These are phyloP conservation scores for Myotis brandtii DNA, from an alignment of 2,113 vertebrate genomes.

Conservation along the genomic window DNA sequence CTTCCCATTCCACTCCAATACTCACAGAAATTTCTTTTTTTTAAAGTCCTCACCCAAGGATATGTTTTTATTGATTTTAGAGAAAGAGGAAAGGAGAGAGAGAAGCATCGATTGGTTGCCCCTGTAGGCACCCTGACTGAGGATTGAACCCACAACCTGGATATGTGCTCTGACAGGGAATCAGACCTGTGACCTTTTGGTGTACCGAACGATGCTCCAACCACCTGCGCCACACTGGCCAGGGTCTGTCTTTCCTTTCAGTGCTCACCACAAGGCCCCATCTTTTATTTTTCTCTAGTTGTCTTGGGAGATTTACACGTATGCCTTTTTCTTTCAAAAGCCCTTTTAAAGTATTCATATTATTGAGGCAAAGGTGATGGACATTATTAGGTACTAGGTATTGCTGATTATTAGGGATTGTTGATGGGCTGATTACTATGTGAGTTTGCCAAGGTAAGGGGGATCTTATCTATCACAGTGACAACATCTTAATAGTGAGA, in stretches of 20 bases:
- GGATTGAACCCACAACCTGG: too few species aligned
- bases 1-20: background rate
- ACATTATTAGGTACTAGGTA: background rate
- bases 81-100: too few species aligned
- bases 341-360: background rate
- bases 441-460: background rate
- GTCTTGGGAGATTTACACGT: background rate
- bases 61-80: too few species aligned
- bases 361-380: background rate
- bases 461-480: background rate
- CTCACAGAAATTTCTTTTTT: background rate
- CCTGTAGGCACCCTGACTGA: too few species aligned
- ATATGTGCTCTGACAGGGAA: too few species aligned
- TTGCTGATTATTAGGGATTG: background rate
- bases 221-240: too few species aligned
- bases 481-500: background rate
- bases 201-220: too few species aligned
- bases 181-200: too few species aligned
- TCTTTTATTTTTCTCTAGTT: background rate
- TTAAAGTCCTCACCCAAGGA: too few species aligned
- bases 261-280: background rate
- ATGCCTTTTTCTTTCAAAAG: slow-evolving; percentile 9
- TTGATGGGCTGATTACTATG: background rate
- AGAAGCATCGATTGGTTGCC: too few species aligned
- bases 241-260: background rate